phyloP scores from a whole-genome alignment of 2,113 vertebrate genomes.

The Camelus dromedarius region DNA sequence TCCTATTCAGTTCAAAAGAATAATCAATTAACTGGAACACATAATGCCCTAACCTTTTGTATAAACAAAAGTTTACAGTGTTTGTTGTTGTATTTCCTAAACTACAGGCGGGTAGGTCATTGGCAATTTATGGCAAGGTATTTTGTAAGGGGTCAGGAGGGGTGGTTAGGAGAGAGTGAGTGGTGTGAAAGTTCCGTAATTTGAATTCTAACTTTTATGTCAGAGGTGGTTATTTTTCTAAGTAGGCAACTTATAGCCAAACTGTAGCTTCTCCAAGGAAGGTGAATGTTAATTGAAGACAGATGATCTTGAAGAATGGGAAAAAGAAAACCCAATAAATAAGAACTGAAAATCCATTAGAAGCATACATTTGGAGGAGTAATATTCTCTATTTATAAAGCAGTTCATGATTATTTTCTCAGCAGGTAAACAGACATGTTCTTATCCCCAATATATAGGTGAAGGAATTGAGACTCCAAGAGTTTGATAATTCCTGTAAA shows the following conservation, averaged over 20 bases:
- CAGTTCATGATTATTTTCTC: not conserved
- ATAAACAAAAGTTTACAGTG: not conserved
- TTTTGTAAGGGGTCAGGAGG: not conserved
- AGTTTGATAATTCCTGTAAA: not conserved
- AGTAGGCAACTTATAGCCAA: not conserved
- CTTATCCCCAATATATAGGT: not conserved
- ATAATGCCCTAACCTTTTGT: not conserved
- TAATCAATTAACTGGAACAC: not conserved
- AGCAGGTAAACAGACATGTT: not conserved
- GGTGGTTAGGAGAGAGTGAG: not conserved
- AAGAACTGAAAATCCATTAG: conserved; percentile 26
- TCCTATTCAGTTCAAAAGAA: not conserved
- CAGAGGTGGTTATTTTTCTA: conserved; percentile 30
- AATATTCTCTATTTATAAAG: not conserved
- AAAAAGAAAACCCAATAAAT: not conserved
- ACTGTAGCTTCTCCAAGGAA: not conserved
- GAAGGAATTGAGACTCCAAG: conserved; percentile 11
- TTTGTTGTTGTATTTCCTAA: conserved; percentile 4
- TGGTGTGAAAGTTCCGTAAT: not conserved
- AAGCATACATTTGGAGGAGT: not conserved
- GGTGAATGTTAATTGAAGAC: conserved; percentile 2
- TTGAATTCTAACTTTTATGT: conserved; percentile 28
- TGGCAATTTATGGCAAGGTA: not conserved
- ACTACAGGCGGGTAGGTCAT: not conserved
- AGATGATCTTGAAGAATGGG: not conserved